Evolutionary conservation across 2,113 vertebrate species (phyloP).

Genomic region (Dolichotis patagonum): DNA sequence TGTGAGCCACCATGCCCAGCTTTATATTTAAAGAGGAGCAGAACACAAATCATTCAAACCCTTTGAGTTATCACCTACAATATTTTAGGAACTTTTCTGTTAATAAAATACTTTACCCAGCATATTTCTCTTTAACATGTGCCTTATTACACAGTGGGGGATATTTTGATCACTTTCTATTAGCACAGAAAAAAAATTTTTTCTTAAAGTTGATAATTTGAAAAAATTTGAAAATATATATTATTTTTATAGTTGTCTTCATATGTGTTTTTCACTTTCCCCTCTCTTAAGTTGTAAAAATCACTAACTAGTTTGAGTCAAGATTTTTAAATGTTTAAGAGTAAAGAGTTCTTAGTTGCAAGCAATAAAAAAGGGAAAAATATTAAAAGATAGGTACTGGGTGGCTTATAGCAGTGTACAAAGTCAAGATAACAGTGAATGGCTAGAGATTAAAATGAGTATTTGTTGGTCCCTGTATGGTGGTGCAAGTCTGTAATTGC

Average conservation of each 20-base stretch:
- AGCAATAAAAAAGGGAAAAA: background rate
- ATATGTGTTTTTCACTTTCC: background rate
- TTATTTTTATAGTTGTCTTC: background rate
- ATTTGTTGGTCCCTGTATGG: background rate
- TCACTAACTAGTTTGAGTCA: background rate
- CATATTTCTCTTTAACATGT: background rate
- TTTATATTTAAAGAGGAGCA: constrained; percentile 26
- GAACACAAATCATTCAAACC: background rate
- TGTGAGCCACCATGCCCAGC: no score
- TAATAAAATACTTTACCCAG: background rate
- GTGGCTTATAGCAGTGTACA: constrained; percentile 81
- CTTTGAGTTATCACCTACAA: background rate
- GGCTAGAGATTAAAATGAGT: constrained; percentile 78
- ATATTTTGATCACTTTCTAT: background rate
- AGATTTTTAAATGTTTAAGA: background rate
- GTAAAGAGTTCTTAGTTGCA: background rate
- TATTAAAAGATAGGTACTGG: background rate
- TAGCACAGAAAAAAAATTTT: background rate
- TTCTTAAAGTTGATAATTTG: background rate
- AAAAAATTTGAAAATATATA: background rate
- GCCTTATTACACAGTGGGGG: background rate
- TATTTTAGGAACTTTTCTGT: background rate
- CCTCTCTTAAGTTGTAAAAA: background rate
- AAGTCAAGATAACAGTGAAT: constrained; percentile 80
- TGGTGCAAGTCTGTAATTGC: background rate